Conservation (phyloP, 2,888 invertebrate genomes). For the Mactromeris polynyma region DNA sequence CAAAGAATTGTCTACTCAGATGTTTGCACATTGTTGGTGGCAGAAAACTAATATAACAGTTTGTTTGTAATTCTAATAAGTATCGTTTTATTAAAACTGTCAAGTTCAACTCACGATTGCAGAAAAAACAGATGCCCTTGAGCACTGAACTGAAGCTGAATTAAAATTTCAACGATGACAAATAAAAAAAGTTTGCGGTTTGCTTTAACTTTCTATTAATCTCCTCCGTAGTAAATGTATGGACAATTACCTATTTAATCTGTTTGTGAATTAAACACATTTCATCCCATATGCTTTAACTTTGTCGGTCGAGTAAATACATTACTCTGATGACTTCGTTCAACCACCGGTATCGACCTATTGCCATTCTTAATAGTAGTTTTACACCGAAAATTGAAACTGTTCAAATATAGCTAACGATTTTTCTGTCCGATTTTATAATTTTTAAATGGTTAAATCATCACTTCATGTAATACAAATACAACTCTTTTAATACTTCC, state of each 20-base stretch:
- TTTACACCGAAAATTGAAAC: conserved; percentile 45
- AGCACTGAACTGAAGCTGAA: neutral
- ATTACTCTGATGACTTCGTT: conserved; percentile 12
- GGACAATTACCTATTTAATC: neutral
- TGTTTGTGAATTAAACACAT: neutral
- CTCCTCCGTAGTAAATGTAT: neutral
- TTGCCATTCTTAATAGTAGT: neutral
- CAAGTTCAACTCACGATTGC: neutral
- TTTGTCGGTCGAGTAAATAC: conserved; percentile 38
- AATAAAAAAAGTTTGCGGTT: neutral
- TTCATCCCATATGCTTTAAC: conserved; percentile 18
- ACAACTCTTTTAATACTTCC: conserved; percentile 30
- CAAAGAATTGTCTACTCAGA: no score
- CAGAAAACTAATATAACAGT: no score
- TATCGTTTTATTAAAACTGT: no score
- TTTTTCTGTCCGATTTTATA: conserved; percentile 11
- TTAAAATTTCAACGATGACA: neutral
- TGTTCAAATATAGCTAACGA: conserved; percentile 40
- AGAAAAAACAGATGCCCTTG: neutral
- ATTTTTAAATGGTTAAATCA: conserved; percentile 55
- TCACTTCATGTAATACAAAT: conserved; percentile 33
- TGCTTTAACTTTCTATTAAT: neutral
- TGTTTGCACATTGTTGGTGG: no score
- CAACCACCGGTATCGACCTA: conserved; percentile 43
- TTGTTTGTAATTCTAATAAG: no score